Evolutionary conservation across 2,888 invertebrate species (phyloP).

Genomic region (Tyria jacobaeae): DNA sequence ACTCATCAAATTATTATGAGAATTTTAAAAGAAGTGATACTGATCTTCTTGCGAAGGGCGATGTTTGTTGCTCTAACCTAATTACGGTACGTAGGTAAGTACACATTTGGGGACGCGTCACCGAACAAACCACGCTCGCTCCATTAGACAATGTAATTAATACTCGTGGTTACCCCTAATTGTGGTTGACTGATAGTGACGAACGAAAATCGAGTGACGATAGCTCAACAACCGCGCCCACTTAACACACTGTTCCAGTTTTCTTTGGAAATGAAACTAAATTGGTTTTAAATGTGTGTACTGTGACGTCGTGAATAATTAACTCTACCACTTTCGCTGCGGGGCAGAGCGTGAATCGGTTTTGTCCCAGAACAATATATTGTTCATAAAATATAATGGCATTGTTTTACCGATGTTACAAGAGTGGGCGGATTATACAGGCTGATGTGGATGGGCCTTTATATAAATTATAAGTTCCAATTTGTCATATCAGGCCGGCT

Average conservation of each 20-base stretch:
- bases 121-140: constrained; percentile 70
- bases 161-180: constrained; percentile 80
- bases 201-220: constrained; percentile 68
- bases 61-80: constrained; percentile 43
- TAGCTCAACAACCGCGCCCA: constrained; percentile 75
- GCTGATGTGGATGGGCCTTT: constrained; percentile 30
- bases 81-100: constrained; percentile 62
- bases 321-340: constrained; percentile 54
- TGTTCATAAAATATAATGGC: constrained; percentile 69
- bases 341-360: constrained; percentile 56
- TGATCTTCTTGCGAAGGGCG: constrained; percentile 15
- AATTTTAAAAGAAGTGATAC: background rate
- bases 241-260: constrained; percentile 54
- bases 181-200: constrained; percentile 76
- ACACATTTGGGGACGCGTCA: constrained; percentile 67
- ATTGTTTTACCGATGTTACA: constrained; percentile 68
- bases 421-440: constrained; percentile 47
- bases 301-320: constrained; percentile 71
- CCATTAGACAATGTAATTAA: constrained; percentile 85
- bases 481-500: constrained; percentile 29
- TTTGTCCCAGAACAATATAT: constrained; percentile 66
- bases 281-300: constrained; percentile 64
- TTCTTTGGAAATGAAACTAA: constrained; percentile 65
- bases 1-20: background rate
- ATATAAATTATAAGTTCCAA: constrained; percentile 42